Evolutionary conservation across 2,113 vertebrate species (phyloP).

Genomic region (Eurypyga helias): DNA sequence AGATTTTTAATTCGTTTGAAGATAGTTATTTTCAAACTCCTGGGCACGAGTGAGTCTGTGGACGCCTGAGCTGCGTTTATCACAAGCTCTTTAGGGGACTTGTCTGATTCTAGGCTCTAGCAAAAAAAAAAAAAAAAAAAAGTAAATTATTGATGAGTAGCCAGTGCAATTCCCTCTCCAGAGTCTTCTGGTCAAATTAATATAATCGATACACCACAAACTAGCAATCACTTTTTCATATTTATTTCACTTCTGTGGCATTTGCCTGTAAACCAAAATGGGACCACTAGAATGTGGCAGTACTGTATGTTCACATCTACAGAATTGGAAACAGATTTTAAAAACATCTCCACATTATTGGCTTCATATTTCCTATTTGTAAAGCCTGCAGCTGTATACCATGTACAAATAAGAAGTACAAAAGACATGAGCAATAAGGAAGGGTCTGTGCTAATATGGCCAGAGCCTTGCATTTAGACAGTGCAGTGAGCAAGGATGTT

Average conservation of each 20-base stretch:
- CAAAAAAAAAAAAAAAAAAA: slow-evolving; percentile 7
- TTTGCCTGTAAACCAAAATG: not conserved
- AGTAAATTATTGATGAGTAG: slow-evolving; percentile 46
- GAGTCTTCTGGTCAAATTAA: slow-evolving; percentile 53
- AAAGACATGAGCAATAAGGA: not conserved
- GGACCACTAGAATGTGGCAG: not conserved
- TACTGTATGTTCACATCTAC: not conserved
- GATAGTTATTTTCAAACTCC: slow-evolving; percentile 10
- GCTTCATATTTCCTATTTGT: not conserved
- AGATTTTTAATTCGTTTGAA: slow-evolving; percentile 26
- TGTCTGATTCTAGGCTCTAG: not conserved
- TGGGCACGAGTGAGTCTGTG: slow-evolving; percentile 26
- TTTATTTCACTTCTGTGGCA: not conserved
- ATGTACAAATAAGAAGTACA: not conserved
- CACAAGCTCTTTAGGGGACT: slow-evolving; percentile 24
- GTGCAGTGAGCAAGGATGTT: rapidly evolving
- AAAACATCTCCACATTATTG: not conserved
- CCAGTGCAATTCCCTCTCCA: slow-evolving; percentile 47
- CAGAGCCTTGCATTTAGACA: not conserved
- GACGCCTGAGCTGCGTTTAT: slow-evolving; percentile 34
- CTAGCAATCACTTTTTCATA: not conserved
- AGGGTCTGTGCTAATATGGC: not conserved
- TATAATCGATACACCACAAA: slow-evolving; percentile 31
- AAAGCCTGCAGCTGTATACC: not conserved
- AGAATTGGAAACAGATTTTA: not conserved